Evolutionary conservation across 2,797 vertebrate species (phyloP), one percentile per base, ranked within the genome.

Genomic region (Sphaeramia orbicularis): DNA sequence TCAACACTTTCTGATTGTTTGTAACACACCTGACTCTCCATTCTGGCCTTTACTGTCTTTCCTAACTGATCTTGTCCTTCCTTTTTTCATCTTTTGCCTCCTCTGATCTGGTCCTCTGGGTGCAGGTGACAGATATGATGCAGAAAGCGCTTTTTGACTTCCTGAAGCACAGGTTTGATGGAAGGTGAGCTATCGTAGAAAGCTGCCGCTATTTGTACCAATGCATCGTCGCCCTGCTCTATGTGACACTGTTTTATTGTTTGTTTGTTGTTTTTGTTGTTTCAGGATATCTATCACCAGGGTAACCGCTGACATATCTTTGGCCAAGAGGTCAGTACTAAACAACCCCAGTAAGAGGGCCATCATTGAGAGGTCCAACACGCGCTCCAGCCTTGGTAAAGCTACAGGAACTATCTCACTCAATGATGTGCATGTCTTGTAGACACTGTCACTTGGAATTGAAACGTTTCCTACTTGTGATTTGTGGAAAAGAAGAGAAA

Each of bases 101-200:
- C 86, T 69, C 84, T 83, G 69, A 12, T 62, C 24, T 74, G 41
- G 51, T 86, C 61, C 65, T 75, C 32, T 37, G 71, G 0, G 10
- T 77, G 56, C 89, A 99, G 98, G 98, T 99, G 93, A 99, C 98
- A 75, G 98, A 99, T 89, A 99, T 99, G 98, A 99, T 99, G 98
- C 98, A 99, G 96, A 99, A 99, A 95, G 98, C 98, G 18, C 95
- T 99, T 83, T 99, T 99, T 94, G 98, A 99, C 95, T 99, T 99
- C 95, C 93, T 99, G 92, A 99, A 99, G 94, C 98, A 99, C 96
- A 95, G 97, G 93, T 99, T 99, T 91, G 97, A 99, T 82, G 97
- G 97, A 89, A 99, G 97, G 98, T 99, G 93, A 98, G 97, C 84
- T n/a, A 15, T 0, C 35, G 18, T n/a, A 30, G 1, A 1, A 50